Evolutionary conservation across 2,888 invertebrate genomes (phyloP), one percentile per base, ranked within the genome.

Genomic region (Spodoptera littoralis): DNA sequence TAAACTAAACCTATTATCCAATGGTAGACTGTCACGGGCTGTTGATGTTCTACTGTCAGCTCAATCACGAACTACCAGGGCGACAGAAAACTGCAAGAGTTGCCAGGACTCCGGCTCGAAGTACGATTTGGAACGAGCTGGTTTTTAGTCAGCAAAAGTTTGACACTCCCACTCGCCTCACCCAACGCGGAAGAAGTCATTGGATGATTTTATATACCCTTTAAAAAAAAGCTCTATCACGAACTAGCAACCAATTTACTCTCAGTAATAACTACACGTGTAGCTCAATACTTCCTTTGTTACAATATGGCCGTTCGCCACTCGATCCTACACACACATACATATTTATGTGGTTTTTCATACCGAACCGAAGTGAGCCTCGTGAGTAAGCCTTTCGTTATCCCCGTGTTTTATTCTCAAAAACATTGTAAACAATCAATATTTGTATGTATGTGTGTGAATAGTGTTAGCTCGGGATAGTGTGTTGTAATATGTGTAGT

Each of bases 261-360:
- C 51, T 18, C 51, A 46, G 54, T 49, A 63, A 60, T 60, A 60
- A 63, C 60, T 60, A 60, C 36, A 36, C 36, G 54, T 44, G 49
- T 50, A 63, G 61, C 24, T 53, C 36, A 57, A 22, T 41, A 13
- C 12, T 47, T 51, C 44, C 44, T 70, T 73, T 60, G 73, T 73
- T 30, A 57, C n/a, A 36, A 45, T 43, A 56, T 52, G 45, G 36
- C 27, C 51, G 22, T 54, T 51, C 49, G 42, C 56, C 24, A 24
- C 54, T 49, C 65, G 61, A 60, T 52, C 55, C 60, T 44, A 24
- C 67, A 75, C 78, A 71, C 63, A 24, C 67, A 75, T 76, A 71
- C 63, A 76, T 76, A 74, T 76, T 71, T 61, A 68, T 76, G 61
- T 65, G 58, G 67, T 71, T 75, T 65, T 77, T 67, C 60, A 22